Evolutionary conservation across 2,888 invertebrate species (phyloP).

Genomic region (Plagodis pulveraria): DNA sequence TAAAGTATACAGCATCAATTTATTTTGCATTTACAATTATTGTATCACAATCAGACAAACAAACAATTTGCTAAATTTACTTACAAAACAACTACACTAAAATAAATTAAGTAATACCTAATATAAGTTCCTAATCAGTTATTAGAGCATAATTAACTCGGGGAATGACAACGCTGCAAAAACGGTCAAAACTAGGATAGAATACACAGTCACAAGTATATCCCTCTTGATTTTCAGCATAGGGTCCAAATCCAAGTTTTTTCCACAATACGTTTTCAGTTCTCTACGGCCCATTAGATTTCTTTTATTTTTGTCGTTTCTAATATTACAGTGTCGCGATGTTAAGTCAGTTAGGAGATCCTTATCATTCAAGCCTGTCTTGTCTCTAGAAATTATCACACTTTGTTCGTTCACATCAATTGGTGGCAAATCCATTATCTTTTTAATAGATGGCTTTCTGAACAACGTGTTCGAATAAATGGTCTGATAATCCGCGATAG

Average conservation of each 20-base stretch:
- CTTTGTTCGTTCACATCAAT: slow-evolving; percentile 23
- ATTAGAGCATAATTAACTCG: slow-evolving; percentile 34
- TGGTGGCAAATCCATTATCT: slow-evolving; percentile 41
- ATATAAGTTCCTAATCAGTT: neutral
- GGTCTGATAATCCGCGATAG: slow-evolving; percentile 45
- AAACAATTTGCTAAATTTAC: too few relatives aligned
- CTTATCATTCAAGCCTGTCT: slow-evolving; percentile 29
- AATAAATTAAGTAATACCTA: too few relatives aligned
- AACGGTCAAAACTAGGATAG: slow-evolving; percentile 71
- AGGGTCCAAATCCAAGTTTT: slow-evolving; percentile 50
- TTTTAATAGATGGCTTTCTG: slow-evolving; percentile 14
- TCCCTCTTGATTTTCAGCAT: slow-evolving; percentile 70
- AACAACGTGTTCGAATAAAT: slow-evolving; percentile 40
- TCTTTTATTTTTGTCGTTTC: slow-evolving; percentile 24
- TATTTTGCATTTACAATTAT: too few relatives aligned
- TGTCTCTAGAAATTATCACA: slow-evolving; percentile 21
- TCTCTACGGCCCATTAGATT: slow-evolving; percentile 27
- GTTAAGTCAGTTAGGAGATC: slow-evolving; percentile 21
- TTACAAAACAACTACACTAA: too few relatives aligned
- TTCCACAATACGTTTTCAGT: slow-evolving; percentile 25
- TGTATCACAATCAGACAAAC: too few relatives aligned
- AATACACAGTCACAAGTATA: slow-evolving; percentile 73
- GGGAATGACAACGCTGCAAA: slow-evolving; percentile 76
- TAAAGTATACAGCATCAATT: too few relatives aligned
- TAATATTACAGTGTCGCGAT: slow-evolving; percentile 15